phyloP scores from a whole-genome alignment of 2,888 invertebrate species.

The Drosophila tripunctata region DNA sequence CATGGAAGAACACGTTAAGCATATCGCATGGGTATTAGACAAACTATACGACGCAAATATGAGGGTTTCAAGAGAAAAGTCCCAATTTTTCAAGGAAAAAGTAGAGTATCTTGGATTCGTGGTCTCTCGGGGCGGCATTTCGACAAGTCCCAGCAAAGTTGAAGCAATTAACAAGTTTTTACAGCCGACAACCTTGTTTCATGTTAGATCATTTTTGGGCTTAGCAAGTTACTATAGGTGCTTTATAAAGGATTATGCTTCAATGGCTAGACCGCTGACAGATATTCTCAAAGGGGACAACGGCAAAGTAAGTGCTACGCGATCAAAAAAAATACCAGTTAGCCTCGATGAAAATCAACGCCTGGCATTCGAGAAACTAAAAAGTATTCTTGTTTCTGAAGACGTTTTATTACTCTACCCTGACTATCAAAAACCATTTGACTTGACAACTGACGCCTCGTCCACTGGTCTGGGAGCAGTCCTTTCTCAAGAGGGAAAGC shows the following conservation, averaged over 20 bases:
- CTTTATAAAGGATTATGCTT: background rate
- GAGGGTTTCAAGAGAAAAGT: background rate
- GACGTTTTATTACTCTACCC: constrained; percentile 9
- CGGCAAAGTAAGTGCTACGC: background rate
- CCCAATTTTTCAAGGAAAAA: background rate
- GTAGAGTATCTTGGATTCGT: background rate
- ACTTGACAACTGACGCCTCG: constrained; percentile 4
- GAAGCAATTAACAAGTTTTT: background rate
- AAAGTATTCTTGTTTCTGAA: constrained; percentile 4
- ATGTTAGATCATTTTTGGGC: background rate
- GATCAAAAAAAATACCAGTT: background rate
- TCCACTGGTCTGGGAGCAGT: no score
- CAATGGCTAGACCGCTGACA: constrained; percentile 7
- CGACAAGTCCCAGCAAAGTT: background rate
- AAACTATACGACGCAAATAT: background rate
- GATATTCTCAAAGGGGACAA: no score
- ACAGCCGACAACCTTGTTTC: background rate
- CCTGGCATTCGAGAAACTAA: background rate
- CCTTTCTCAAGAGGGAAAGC: background rate
- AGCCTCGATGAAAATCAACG: background rate
- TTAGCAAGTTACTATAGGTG: constrained; percentile 1
- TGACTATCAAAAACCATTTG: constrained; percentile 1
- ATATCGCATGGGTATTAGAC: background rate
- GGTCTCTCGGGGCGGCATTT: background rate
- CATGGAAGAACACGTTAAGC: background rate